Evolutionary conservation across 2,797 vertebrate genomes (phyloP).

Genomic region (Anomalospiza imberbis): DNA sequence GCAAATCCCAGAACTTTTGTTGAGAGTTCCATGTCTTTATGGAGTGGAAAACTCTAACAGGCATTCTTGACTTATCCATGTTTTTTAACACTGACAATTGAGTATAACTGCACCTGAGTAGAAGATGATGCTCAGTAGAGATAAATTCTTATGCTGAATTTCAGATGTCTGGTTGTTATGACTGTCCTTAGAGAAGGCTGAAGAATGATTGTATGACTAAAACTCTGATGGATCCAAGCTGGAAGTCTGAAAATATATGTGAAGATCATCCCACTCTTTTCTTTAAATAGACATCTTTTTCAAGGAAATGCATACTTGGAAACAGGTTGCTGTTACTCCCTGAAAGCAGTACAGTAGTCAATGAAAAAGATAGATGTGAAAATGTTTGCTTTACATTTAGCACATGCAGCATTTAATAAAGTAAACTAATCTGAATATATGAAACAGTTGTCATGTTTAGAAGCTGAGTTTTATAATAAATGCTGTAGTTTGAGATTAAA

Average conservation of each 20-base stretch:
- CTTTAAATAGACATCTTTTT: conserved; percentile 18
- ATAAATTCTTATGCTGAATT: not conserved
- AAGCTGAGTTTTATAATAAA: not conserved
- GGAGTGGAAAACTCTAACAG: not conserved
- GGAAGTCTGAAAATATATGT: not conserved
- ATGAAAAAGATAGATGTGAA: not conserved
- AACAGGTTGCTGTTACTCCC: not conserved
- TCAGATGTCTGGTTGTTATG: not conserved
- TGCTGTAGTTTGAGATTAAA: not conserved
- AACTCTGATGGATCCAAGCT: not conserved
- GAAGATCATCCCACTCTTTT: not conserved
- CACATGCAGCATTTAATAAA: not conserved
- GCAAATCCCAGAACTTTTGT: not conserved
- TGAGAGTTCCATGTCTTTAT: not conserved
- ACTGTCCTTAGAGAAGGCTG: not conserved
- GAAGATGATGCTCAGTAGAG: not conserved
- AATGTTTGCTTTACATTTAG: not conserved
- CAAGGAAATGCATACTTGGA: not conserved
- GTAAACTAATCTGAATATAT: not conserved
- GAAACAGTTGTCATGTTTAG: not conserved
- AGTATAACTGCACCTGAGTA: not conserved
- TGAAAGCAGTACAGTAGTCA: not conserved
- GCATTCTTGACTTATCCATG: not conserved
- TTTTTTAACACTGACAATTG: not conserved
- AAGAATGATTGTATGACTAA: not conserved